These are phyloP conservation scores for Heterodera schachtii DNA, from an alignment of 1,140 invertebrate genomes.

Conservation along the genomic window DNA sequence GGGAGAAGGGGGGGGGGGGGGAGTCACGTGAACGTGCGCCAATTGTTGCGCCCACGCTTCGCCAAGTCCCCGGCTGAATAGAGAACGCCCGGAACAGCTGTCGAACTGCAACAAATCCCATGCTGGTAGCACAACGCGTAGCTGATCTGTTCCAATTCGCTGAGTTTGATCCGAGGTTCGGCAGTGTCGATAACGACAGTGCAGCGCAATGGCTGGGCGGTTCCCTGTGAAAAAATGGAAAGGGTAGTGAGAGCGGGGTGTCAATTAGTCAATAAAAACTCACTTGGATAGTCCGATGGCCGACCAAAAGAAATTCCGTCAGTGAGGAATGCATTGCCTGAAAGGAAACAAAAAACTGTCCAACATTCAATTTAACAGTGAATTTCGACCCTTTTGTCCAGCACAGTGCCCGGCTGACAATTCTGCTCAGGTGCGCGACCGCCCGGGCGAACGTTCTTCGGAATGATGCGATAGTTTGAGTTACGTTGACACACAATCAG, in stretches of 20 bases:
- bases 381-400: slow-evolving; percentile 12
- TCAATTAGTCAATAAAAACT: neutral
- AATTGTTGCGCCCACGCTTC: too few relatives aligned
- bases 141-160: too few relatives aligned
- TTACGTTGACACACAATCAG: slow-evolving; percentile 24
- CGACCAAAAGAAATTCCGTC: slow-evolving; percentile 36
- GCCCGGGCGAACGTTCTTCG: slow-evolving; percentile 11
- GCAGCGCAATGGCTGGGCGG: slow-evolving; percentile 40
- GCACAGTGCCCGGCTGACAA: slow-evolving; percentile 37
- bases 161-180: too few relatives aligned
- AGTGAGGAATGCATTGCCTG: slow-evolving; percentile 36
- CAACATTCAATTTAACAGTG: too few relatives aligned
- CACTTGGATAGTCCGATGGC: slow-evolving; percentile 39
- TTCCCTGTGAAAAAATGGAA: slow-evolving; percentile 25
- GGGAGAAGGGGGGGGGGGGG: neutral
- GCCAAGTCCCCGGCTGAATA: too few relatives aligned
- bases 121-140: neutral
- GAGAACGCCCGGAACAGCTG: neutral
- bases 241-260: too few relatives aligned
- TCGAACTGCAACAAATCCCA: slow-evolving; percentile 12
- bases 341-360: too few relatives aligned
- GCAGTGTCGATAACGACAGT: slow-evolving; percentile 36
- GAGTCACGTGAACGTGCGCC: neutral
- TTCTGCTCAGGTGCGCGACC: slow-evolving; percentile 34
- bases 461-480: slow-evolving; percentile 33